Base-by-base conservation (phyloP, 2,797 vertebrate species). In the Allobates femoralis region DNA sequence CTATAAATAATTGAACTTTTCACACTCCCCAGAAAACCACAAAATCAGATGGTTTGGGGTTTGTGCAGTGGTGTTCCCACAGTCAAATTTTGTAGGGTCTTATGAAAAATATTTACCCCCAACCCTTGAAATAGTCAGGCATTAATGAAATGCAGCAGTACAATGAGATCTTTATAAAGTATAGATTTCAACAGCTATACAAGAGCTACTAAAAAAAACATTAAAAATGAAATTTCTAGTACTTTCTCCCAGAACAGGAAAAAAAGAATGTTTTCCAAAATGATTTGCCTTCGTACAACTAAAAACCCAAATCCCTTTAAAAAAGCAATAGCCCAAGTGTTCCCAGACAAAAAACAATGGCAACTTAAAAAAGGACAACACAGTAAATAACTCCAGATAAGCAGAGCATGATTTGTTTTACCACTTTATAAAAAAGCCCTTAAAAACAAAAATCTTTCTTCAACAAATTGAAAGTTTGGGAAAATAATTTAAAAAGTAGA, bases 91-190 rank as follows among this genome's bases (percentile, higher is more conserved):
- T 93, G 93, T 95, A 95, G 94, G 97, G 96, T 99, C 97, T 98
- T 97, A 95, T 96, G 96, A 99, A 98, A 99, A 98, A 95, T 97
- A 99, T 99, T 99, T 96, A 94, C 93, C 97, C 94, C 91, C 91
- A 91, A 92, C 94, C 90, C 94, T 92, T 94, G 92, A 96, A 96
- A 96, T 95, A 97, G 95, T 95, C 94, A 94, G 94, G 96, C 96
- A 98, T 98, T 99, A 99, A 99, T 99, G 96, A 99, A 98, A 97
- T 93, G 93, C 96, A 99, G 96, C 97, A 92, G 93, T 89, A 94
- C 94, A 94, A 96, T 99, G 97, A 98, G 97, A 96, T 97, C 96
- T 98, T n/a, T 96, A 93, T 96, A 96, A 96, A 96, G 96, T 96
- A 96, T 96, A 96, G 95, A 96, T 97, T 98, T 98, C 97, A 98